phyloP scores from a whole-genome alignment of 2,797 vertebrate species.

The Mormyrops boulengeri region DNA sequence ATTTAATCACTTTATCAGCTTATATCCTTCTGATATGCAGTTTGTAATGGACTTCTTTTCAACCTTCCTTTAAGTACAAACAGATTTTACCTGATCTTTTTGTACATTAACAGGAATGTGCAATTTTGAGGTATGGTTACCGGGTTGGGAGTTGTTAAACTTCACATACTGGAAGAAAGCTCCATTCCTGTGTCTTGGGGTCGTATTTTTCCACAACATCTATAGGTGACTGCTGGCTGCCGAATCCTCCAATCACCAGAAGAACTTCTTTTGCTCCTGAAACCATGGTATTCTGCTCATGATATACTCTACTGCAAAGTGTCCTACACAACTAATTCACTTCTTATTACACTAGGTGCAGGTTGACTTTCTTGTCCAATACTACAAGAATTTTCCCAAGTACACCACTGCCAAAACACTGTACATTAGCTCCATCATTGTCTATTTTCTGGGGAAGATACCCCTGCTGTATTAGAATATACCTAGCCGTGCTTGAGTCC shows the following conservation, averaged over 20 bases:
- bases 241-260: slow-evolving; percentile 92
- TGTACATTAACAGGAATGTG: background rate
- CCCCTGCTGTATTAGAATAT: background rate
- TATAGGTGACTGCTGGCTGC: slow-evolving; percentile 95
- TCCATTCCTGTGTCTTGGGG: slow-evolving; percentile 96
- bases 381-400: background rate
- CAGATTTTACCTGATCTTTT: slow-evolving; percentile 3
- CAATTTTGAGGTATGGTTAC: background rate
- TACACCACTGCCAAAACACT: background rate
- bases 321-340: background rate
- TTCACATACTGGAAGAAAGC: slow-evolving; percentile 83
- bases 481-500: slow-evolving; percentile 90
- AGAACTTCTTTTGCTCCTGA: slow-evolving; percentile 95
- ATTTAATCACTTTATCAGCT: background rate
- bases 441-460: background rate
- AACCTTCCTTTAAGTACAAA: background rate
- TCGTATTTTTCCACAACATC: slow-evolving; percentile 97
- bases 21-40: background rate
- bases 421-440: background rate
- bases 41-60: background rate
- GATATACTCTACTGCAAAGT: background rate
- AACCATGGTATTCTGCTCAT: background rate
- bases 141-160: background rate
- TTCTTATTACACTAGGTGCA: background rate
- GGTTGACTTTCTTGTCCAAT: slow-evolving; percentile 27